Evolutionary conservation across 2,113 vertebrate species (phyloP).

Genomic region (Turdus rufiventris): DNA sequence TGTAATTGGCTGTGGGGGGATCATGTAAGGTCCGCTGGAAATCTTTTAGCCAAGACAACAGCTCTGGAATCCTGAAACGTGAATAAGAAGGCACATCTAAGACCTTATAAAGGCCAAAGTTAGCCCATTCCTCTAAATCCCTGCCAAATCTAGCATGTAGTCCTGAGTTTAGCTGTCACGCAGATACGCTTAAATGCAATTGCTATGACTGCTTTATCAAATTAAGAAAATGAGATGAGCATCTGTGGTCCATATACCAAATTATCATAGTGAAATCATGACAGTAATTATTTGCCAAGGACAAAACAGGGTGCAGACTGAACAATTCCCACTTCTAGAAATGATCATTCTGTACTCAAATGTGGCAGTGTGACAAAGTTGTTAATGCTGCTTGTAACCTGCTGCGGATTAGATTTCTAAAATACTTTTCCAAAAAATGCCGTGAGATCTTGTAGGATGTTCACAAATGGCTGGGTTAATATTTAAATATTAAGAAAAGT

Average conservation of each 20-base stretch:
- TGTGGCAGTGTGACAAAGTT: background rate
- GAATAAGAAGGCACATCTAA: background rate
- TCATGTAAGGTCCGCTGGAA: constrained; percentile 86
- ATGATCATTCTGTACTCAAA: background rate
- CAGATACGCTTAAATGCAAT: background rate
- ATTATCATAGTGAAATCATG: background rate
- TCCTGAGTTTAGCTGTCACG: background rate
- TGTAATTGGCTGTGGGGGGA: constrained; percentile 79
- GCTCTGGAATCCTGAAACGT: constrained; percentile 84
- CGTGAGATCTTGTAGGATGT: background rate
- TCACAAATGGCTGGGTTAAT: background rate
- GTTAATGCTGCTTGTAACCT: background rate
- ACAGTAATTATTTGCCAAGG: background rate
- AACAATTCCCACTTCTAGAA: background rate
- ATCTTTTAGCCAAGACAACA: constrained; percentile 88
- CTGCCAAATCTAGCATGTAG: background rate
- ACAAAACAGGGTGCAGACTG: background rate
- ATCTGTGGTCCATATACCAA: background rate
- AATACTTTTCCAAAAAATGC: background rate
- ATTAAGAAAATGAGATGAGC: background rate
- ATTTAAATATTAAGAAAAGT: background rate
- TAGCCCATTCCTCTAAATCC: background rate
- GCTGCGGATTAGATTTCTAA: background rate
- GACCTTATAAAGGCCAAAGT: background rate
- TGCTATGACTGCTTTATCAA: background rate